phyloP scores from a whole-genome alignment of 2,888 invertebrate species.

The Apamea sordens region DNA sequence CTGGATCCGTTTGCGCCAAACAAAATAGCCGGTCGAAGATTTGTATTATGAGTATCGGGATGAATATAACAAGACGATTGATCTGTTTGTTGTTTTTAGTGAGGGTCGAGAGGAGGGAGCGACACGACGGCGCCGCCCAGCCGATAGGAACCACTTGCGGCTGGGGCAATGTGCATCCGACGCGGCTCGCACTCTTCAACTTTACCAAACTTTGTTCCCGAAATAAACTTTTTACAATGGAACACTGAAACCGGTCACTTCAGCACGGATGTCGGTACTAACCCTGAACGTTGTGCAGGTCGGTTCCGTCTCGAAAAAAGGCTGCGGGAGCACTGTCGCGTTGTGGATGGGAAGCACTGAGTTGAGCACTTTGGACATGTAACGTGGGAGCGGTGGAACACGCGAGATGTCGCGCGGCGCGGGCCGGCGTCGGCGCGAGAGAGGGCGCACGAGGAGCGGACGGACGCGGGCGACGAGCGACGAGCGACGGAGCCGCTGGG shows the following conservation, averaged over 20 bases:
- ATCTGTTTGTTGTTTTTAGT: constrained; percentile 89
- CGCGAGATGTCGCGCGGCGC: constrained; percentile 84
- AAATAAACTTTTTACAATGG: constrained; percentile 86
- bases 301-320: constrained; percentile 86
- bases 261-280: constrained; percentile 80
- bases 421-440: constrained; percentile 86
- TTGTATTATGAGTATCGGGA: constrained; percentile 79
- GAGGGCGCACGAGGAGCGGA: constrained; percentile 84
- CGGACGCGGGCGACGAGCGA: constrained; percentile 74
- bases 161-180: constrained; percentile 86
- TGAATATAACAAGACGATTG: constrained; percentile 85
- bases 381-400: constrained; percentile 81
- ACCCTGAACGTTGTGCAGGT: constrained; percentile 88
- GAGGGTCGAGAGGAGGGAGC: constrained; percentile 84
- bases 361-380: constrained; percentile 89
- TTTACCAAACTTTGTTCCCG: constrained; percentile 86
- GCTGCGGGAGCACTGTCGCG: constrained; percentile 88
- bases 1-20: constrained; percentile 72
- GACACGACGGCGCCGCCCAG: constrained; percentile 87
- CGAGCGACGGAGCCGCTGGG: constrained; percentile 76
- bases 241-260: constrained; percentile 75
- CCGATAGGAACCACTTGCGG: constrained; percentile 86
- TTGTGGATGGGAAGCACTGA: constrained; percentile 89
- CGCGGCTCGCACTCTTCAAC: constrained; percentile 85
- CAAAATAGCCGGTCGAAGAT: constrained; percentile 73